A percentile compares a stretch with the other conserved stretches of the same genome.
Evolutionary conservation across 2,888 invertebrate species (phyloP).

Genomic region (Polyommatus icarus): DNA sequence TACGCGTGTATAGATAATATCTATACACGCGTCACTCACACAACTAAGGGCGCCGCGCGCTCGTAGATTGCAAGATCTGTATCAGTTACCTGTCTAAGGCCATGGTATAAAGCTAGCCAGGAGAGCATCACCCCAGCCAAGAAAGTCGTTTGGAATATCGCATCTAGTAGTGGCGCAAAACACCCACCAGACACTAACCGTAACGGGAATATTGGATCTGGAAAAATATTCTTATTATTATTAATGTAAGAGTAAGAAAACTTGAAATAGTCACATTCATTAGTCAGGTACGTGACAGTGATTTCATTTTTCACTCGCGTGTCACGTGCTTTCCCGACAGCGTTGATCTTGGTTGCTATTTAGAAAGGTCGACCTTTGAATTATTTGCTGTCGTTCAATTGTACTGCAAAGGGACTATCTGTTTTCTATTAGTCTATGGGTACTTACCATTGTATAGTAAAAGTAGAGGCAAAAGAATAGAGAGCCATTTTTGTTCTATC

Average conservation of each 20-base stretch:
- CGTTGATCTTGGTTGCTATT: no score
- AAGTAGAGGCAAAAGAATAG: constrained; percentile 90
- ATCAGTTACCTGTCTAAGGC: constrained; percentile 88
- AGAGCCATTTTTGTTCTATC: constrained; percentile 98
- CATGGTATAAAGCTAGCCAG: constrained; percentile 98
- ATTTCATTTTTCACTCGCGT: no score
- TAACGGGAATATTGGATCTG: constrained; percentile 96
- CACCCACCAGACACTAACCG: constrained; percentile 93
- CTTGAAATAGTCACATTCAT: no score
- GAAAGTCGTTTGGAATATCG: constrained; percentile 93
- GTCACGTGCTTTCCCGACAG: no score
- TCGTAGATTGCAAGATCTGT: no score
- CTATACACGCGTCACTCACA: no score
- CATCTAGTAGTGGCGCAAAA: constrained; percentile 95
- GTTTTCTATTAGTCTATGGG: background rate
- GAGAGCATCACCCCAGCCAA: constrained; percentile 92
- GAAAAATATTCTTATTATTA: background rate
- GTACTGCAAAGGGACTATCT: background rate
- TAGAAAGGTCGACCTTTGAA: no score
- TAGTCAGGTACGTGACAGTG: no score
- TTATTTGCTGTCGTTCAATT: no score
- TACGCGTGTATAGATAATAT: no score
- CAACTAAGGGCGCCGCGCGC: no score
- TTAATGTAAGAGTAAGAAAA: no score
- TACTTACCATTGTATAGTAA: constrained; percentile 92